Conservation (phyloP, 2,113 vertebrate species). For the Zingel zingel region DNA sequence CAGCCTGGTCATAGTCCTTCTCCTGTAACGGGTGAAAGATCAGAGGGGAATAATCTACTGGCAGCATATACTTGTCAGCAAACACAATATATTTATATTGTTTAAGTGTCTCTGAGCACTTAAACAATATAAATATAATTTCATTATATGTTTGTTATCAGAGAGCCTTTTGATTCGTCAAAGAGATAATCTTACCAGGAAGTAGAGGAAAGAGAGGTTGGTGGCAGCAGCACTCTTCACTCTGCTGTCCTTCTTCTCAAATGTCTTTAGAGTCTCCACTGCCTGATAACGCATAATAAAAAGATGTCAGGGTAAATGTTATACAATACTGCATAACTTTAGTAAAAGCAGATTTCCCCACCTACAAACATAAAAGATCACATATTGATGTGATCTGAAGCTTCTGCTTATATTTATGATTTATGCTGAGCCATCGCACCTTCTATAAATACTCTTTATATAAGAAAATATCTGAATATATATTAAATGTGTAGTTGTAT, state of each 20-base stretch:
- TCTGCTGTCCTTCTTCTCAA: constrained; percentile 96
- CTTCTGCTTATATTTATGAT: background rate
- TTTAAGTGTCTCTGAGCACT: background rate
- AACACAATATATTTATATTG: no score
- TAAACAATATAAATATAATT: no score
- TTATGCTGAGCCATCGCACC: background rate
- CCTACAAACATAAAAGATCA: constrained; percentile 9
- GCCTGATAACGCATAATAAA: constrained; percentile 82
- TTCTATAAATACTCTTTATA: background rate
- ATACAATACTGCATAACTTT: background rate
- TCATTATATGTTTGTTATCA: background rate
- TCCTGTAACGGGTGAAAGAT: constrained; percentile 81
- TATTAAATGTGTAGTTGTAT: background rate
- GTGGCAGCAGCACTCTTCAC: constrained; percentile 97
- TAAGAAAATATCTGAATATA: background rate
- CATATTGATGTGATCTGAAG: background rate
- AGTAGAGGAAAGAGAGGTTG: constrained; percentile 95
- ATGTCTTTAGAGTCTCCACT: constrained; percentile 94
- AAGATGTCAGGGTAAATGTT: background rate
- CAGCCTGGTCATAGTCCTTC: constrained; percentile 93
- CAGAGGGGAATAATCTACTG: background rate
- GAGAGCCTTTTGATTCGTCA: background rate
- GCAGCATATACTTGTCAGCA: background rate
- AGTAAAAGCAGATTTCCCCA: background rate
- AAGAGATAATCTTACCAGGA: constrained; percentile 86